Base-by-base conservation (phyloP, 1,140 invertebrate genomes). In the Bombus cullumanus region DNA sequence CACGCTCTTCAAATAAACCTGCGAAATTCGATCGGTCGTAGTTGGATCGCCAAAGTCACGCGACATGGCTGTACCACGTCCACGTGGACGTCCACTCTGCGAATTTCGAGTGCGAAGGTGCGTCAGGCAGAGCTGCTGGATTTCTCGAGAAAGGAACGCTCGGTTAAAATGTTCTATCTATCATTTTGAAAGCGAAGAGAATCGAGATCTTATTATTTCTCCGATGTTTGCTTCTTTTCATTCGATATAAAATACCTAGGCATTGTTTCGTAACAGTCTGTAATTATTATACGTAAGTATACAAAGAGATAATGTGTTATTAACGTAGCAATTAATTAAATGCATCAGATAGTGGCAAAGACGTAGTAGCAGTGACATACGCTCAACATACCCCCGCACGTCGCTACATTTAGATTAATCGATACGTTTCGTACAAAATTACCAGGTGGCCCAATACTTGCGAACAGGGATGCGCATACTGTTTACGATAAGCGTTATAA, bases 1-100 rank as follows among this genome's bases (percentile, higher is more conserved):
- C 81, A 90, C 85, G 88, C 80, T 88, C 85, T 92, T 92, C 86
- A 91, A 93, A 91, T 92, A 92, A 93, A 93, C 89, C 81, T 22
- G 80, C 83, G 91, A 92, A 92, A 90, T 71, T 74, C 73, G 86
- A 88, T 85, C 86, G 86, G 82, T 62, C 68, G 75, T 87, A 37
- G 57, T 18, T 18, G 18, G 28, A 39, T 34, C 74, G 37, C 34
- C 34, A 57, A 9, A 41, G n/a, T 37, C 68, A 69, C 68, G 68
- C 68, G 37, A 69, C 37, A 34, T 62, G 59, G 68, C 25, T 69
- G 47, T 13, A 12, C 18, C 5, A 53, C 18, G 9, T 68, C 18
- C 34, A 37, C 31, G 34, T 34, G 18, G 9, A 34, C 64, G 64
- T 62, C 0, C 28, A 8, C 62, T 64, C n/a, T 3, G n/a, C 25